Evolutionary conservation across 2,888 invertebrate species (phyloP), one percentile per base, ranked within the genome.

Genomic region (Odontocolon sp.): DNA sequence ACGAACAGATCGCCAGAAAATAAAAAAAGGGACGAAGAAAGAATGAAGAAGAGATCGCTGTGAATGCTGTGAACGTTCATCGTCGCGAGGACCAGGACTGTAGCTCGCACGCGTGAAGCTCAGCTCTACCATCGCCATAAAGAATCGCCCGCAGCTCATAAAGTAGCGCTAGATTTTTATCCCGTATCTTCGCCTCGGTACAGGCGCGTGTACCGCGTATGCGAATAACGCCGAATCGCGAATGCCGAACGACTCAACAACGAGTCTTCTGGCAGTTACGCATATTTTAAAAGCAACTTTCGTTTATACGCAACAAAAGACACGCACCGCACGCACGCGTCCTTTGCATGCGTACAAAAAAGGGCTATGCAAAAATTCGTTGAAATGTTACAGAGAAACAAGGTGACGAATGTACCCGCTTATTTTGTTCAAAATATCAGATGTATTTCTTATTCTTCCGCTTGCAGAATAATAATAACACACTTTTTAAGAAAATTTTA

Each of bases 61-160:
- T 21, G 47, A 11, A 23, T 38, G 11, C 57, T 21, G 68, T 28
- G 64, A 61, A 31, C 59, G 69, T 50, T 72, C 45, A 50, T 47
- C 38, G 70, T 16, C n/a, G 45, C 42, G 66, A 56, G 69, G 54
- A 28, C 23, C 47, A 23, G 42, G 23, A 79, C 78, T 68, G 72
- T 74, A 79, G 77, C 75, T 73, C 76, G 74, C 77, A 76, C 80
- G 77, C 59, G 61, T 23, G 71, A 77, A 76, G 54, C 52, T 76
- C 47, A 68, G 67, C 57, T 31, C 36, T 80, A 81, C 78, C 80
- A 83, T 82, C 80, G 84, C 85, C 85, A 87, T 89, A 89, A 89
- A 89, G 87, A 89, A 87, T 88, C 85, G 86, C 87, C 88, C 88
- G 89, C 88, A 87, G 88, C 87, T 89, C 88, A 88, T 89, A 89